Base-by-base conservation (phyloP, 1,140 invertebrate genomes). In the Ganaspis sp. region DNA sequence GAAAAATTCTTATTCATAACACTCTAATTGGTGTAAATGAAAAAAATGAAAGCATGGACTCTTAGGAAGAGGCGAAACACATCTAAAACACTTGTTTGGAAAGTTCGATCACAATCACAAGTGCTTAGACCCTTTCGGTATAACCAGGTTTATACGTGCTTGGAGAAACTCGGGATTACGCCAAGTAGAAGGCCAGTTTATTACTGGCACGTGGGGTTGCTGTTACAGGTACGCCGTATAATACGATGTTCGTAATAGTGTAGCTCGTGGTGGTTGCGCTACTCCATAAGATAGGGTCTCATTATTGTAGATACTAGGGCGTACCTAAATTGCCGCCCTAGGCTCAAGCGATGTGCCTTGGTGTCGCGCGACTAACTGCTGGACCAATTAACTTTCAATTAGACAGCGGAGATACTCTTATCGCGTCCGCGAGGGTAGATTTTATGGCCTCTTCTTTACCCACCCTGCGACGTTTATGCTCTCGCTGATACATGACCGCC, bases 341-440 rank as follows among this genome's bases (percentile, higher is more conserved):
- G 85, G 86, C 87, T 81, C 74, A 70, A 70, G 80, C 76, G 81
- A 82, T 81, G 80, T 78, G 81, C 78, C 77, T 81, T 77, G 54
- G 74, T 83, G 80, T 81, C 81, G 74, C 72, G 54, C 78, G 83
- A 84, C 85, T 86, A 86, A 89, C 88, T 86, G 83, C 82, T 82
- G 86, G 88, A 88, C 89, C 88, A 90, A 89, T 90, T 90, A 90
- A 88, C 87, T 90, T 90, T 89, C 89, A 90, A 89, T 90, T 90
- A 90, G 88, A 88, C 74, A 72, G 81, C 45, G 77, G 73, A 90
- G 89, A 90, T 90, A 87, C 86, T 89, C 89, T 89, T 90, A 90
- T 89, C 89, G 87, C 87, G 84, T 88, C 83, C 88, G 83, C 87
- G 86, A 82, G 82, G 79, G 84, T 70, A 78, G 79, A 81, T 84